Evolutionary conservation across 2,113 vertebrate genomes (phyloP).

Genomic region (Opisthocomus hoazin): DNA sequence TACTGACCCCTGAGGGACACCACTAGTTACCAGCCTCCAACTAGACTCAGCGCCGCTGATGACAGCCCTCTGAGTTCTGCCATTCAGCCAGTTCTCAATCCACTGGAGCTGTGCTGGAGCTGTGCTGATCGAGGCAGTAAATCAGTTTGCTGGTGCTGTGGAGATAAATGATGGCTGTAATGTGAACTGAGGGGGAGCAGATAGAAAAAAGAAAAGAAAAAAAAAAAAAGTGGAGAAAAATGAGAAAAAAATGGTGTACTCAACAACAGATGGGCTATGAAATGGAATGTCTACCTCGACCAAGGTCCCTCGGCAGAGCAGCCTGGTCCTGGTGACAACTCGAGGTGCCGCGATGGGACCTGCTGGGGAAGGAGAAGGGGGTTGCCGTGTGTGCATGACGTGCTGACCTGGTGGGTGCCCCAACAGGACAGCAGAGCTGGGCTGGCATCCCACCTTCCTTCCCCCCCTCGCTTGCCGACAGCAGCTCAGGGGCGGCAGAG

Average conservation of each 20-base stretch:
- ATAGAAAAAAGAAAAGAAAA: neutral
- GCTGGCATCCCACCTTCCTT: neutral
- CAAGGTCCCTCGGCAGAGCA: neutral
- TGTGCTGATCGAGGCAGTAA: conserved; percentile 6
- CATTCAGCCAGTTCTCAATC: no score
- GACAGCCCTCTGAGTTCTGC: no score
- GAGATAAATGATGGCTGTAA: conserved; percentile 57
- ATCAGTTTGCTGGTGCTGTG: conserved; percentile 23
- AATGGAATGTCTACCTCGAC: neutral
- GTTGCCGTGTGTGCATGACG: rapidly evolving
- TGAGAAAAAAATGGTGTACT: neutral
- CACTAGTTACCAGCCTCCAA: no score
- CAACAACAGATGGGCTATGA: neutral
- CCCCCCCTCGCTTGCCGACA: neutral
- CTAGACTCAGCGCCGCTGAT: no score
- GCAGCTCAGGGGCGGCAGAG: neutral
- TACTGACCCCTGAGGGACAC: no score
- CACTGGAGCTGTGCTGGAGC: no score
- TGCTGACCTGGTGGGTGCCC: neutral
- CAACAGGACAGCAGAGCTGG: neutral
- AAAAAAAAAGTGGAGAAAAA: neutral
- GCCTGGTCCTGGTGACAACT: neutral
- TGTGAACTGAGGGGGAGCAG: conserved; percentile 28
- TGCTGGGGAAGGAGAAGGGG: neutral
- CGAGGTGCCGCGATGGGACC: neutral